Evolutionary conservation across 2,113 vertebrate genomes (phyloP), one percentile per base, ranked within the genome.

Genomic region (Corythoichthys intestinalis): DNA sequence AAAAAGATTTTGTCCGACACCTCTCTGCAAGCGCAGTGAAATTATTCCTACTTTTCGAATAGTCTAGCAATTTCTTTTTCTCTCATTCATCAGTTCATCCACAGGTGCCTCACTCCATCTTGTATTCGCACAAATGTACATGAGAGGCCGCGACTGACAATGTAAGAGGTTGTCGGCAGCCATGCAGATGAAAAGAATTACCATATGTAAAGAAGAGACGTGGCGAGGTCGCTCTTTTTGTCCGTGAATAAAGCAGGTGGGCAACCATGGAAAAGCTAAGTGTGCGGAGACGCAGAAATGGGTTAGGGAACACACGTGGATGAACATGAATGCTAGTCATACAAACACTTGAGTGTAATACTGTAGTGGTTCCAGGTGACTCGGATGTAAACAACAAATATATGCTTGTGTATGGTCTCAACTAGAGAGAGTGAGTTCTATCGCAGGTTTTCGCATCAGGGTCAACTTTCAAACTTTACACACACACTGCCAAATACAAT

Each of bases 131-230:
- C 79, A 76, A 72, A 85, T 49, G 73, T 78, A 85, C 84, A 85
- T 73, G 71, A 74, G 64, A 83, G 76, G 86, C 77, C 78, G 11
- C 77, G 74, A 78, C 81, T 77, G 85, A 88, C 78, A 83, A 83
- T 77, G 78, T 76, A 73, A 82, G 78, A 72, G 76, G 81, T 81
- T 58, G 68, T 20, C 66, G 39, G 56, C 73, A 74, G 73, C 66
- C 48, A 67, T 64, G 57, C 14, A 37, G 73, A 74, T 77, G 76
- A 88, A 82, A 85, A 76, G 61, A 48, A 90, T 89, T 90, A 84
- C 71, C 88, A 89, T 90, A 87, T 83, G 88, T 82, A 86, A 85
- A 84, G 84, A 81, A 76, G 47, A 6, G 73, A 81, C 82, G 86
- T 81, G 74, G 71, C 79, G 66, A 76, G 86, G 79, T 85, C 82